phyloP scores from a whole-genome alignment of 2,113 vertebrate genomes.

The Zapornia atra region DNA sequence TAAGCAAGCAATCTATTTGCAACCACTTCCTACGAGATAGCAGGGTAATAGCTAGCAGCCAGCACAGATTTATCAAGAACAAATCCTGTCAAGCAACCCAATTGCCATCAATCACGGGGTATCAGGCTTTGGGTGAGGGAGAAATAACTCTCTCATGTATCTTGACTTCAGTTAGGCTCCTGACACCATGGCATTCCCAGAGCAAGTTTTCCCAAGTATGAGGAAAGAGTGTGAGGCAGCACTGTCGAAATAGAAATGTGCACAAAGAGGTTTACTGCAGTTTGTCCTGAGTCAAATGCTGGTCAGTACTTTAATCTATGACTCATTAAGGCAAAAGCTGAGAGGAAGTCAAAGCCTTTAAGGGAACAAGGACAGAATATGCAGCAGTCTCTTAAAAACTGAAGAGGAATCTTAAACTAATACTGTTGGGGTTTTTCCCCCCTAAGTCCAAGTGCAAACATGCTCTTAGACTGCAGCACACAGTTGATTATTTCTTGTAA shows the following conservation, averaged over 20 bases:
- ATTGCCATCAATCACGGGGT: not conserved
- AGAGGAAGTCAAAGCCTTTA: not conserved
- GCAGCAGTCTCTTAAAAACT: not conserved
- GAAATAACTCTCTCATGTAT: not conserved
- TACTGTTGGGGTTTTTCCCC: too few species aligned
- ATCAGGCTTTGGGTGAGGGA: not conserved
- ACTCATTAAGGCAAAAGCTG: not conserved
- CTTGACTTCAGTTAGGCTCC: not conserved
- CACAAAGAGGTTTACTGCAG: not conserved
- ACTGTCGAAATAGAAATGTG: not conserved
- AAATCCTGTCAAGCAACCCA: not conserved
- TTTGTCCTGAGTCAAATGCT: not conserved
- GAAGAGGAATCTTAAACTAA: not conserved
- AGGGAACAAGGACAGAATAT: not conserved
- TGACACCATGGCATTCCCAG: not conserved
- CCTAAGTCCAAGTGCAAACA: not conserved
- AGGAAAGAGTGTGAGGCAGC: not conserved
- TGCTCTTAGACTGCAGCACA: not conserved
- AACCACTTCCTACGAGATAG: constrained; percentile 1
- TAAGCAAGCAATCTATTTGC: constrained; percentile 51
- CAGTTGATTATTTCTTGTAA: not conserved
- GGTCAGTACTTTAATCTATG: not conserved
- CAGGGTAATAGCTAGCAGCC: not conserved
- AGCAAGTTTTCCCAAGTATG: not conserved
- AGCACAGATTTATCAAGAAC: not conserved